Evolutionary conservation across 2,797 vertebrate genomes (phyloP), one percentile per base, ranked within the genome.

Genomic region (Lagocephalus sceleratus): DNA sequence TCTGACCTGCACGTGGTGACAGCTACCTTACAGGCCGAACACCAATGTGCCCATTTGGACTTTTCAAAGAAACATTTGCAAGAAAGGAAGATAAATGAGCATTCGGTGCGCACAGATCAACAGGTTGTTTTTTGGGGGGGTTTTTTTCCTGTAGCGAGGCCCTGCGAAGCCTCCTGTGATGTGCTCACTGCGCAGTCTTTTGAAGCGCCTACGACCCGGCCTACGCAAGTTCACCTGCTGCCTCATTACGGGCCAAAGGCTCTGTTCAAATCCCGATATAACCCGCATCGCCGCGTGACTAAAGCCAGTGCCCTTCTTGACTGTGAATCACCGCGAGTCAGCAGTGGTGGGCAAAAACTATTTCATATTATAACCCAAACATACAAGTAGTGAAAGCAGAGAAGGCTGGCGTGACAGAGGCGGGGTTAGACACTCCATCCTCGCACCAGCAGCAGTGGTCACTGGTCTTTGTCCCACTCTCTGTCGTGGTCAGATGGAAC

Each of bases 181-280:
- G 52, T 47, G 57, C 62, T 63, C 41, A 63, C 53, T 38, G 65
- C 62, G 52, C 55, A 66, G 52, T 56, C 64, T 65, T 69, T 59
- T 57, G 19, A 57, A 68, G 68, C 66, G 48, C 68, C 68, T 62
- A 71, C 68, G 0, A 71, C 35, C 17, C 49, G 25, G 57, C 70
- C 75, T 63, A 78, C 66, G n/a, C 62, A 38, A 42, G 56, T 75
- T 66, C 57, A 68, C 53, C 61, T 59, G 38, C 54, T 54, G 40
- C 52, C 49, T 51, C 54, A 25, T 39, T 23, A 23, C 20, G 50
- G 46, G 63, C 59, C 54, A 23, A 66, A 45, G 55, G 54, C 68
- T 59, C 52, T 20, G 47, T 53, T 19, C 1, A 59, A 59, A 70
- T 2, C 61, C 52, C 15, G 2, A 65, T 51, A 40, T 47, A 59